These are phyloP conservation scores for Anguilla megastoma DNA, from an alignment of 2,797 vertebrate species.

Conservation along the genomic window DNA sequence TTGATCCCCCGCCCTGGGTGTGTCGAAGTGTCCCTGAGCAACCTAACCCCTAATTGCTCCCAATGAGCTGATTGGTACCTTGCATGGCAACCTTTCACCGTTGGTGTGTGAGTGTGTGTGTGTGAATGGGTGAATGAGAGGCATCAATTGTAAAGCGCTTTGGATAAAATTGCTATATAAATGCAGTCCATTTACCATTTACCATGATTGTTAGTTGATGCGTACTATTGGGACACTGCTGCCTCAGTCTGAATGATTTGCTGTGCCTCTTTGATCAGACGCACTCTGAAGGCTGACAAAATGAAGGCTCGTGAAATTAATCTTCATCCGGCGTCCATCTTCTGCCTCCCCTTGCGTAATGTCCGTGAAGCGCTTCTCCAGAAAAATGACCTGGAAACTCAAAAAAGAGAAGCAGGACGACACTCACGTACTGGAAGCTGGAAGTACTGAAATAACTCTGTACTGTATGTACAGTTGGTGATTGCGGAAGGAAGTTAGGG, in stretches of 20 bases:
- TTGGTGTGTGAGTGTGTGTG: no score
- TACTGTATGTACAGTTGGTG: neutral
- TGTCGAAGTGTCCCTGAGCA: no score
- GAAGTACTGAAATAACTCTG: neutral
- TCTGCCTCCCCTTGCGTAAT: neutral
- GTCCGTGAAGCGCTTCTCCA: neutral
- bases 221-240: neutral
- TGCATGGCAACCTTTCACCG: no score
- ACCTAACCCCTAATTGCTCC: no score
- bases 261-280: neutral
- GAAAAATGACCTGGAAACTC: neutral
- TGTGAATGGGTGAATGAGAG: no score
- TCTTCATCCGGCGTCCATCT: neutral
- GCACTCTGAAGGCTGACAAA: neutral
- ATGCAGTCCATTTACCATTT: no score
- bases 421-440: neutral
- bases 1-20: no score
- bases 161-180: no score
- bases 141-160: no score
- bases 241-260: neutral
- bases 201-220: no score
- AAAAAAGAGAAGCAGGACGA: neutral
- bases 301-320: neutral
- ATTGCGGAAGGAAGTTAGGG: neutral
- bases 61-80: no score